Base-by-base conservation (phyloP, 2,888 invertebrate species). In the Ochropleura leucogaster region DNA sequence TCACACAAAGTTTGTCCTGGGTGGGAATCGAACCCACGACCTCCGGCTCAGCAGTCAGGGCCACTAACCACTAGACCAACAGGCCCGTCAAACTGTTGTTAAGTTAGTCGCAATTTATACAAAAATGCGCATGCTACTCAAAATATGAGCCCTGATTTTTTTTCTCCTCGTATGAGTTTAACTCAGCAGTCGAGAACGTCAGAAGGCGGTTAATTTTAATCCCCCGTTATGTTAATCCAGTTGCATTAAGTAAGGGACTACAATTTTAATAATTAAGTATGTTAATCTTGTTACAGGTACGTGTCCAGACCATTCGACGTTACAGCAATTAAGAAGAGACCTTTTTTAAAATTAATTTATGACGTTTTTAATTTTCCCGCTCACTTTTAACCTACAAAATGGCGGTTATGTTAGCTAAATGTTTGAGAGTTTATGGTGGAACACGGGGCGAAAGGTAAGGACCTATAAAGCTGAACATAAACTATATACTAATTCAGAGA, bases 261-360 rank as follows among this genome's bases (percentile, higher is more conserved):
- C 71, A 60, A 51, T 74, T 62, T 72, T 75, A 75, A 74, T 87
- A 85, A 88, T 86, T 73, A 83, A 59, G 65, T 85, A 79, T 85
- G 85, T 88, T 87, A 88, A 85, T 88, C 82, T 87, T 87, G 87
- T 88, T 88, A 20, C 88, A 88, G 88, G 88, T 88, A 89, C 79
- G 89, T 88, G 77, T 68, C 65, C 77, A 47, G 72, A 47, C 66
- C 68, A 74, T 80, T 77, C 68, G 62, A 79, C 76, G 84, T 79
- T 85, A 86, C 85, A 73, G 78, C 82, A 78, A 86, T 86, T 81
- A 83, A 69, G 72, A 73, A 60, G 64, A 79, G 79, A 68, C 71
- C 68, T 42, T 72, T 79, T 84, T 86, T 83, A 77, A 74, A 30
- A 80, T 76, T 72, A 83, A 83, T 83, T 84, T 74, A 85, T 79